Conservation (phyloP, 2,113 vertebrate species). For the Dicaeum eximium region DNA sequence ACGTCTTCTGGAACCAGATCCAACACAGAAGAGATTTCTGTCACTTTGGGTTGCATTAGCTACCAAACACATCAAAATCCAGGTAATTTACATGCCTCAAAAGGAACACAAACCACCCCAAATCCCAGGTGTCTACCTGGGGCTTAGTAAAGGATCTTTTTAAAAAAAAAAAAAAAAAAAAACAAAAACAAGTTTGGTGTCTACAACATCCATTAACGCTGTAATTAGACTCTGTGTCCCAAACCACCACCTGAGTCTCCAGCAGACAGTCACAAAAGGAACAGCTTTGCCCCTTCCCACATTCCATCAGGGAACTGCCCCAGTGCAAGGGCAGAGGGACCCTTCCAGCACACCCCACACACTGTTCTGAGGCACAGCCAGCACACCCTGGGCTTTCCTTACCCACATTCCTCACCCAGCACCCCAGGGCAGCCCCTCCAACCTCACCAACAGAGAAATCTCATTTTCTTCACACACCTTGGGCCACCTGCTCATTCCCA, state of each 20-base stretch:
- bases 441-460: background rate
- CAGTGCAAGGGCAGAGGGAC: background rate
- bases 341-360: background rate
- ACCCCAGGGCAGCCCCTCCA: background rate
- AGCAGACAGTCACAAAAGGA: background rate
- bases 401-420: background rate
- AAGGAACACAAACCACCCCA: background rate
- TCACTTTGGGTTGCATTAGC: background rate
- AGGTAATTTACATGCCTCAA: background rate
- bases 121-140: background rate
- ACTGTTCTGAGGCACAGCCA: background rate
- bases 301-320: background rate
- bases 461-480: rapidly evolving
- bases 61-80: background rate
- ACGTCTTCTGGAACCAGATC: background rate
- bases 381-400: background rate
- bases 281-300: background rate
- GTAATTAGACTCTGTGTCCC: background rate
- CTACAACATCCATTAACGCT: background rate
- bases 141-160: background rate
- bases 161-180: no score
- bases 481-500: background rate
- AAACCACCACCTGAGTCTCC: background rate
- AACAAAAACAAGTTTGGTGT: background rate
- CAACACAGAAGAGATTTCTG: background rate